Conservation (phyloP, 2,888 invertebrate genomes). For the Ypsolopha scabrella region DNA sequence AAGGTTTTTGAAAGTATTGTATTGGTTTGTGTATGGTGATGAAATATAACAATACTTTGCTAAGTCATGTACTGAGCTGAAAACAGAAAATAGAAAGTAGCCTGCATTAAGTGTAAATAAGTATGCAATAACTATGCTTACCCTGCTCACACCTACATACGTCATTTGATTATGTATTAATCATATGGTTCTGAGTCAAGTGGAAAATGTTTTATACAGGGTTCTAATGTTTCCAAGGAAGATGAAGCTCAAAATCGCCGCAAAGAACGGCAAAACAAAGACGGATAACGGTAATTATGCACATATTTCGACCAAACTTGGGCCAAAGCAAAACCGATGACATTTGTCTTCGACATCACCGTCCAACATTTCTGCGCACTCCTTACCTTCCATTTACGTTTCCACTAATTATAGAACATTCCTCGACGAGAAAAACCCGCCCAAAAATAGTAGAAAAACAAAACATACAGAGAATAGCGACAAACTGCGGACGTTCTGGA, state of each 20-base stretch:
- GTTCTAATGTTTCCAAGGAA: conserved; percentile 7
- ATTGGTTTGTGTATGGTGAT: too few species aligned
- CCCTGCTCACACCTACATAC: too few species aligned
- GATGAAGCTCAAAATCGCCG: conserved; percentile 9
- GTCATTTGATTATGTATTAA: not conserved
- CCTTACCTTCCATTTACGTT: conserved; percentile 42
- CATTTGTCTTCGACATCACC: conserved; percentile 1
- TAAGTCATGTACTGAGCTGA: too few species aligned
- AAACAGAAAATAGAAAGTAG: too few species aligned
- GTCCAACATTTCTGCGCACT: conserved; percentile 29
- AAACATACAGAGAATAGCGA: conserved; percentile 51
- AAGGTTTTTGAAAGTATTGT: too few species aligned
- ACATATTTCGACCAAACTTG: conserved; percentile 1
- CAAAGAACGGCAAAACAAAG: conserved; percentile 11
- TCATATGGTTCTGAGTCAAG: conserved; percentile 1
- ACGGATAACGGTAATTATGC: conserved; percentile 11
- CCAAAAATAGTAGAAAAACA: conserved; percentile 64
- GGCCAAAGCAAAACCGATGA: conserved; percentile 6
- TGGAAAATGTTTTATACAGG: not conserved
- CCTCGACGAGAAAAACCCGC: conserved; percentile 59
- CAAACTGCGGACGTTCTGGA: conserved; percentile 59
- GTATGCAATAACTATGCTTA: too few species aligned
- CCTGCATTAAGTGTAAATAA: too few species aligned
- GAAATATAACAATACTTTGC: too few species aligned
- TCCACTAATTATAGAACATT: conserved; percentile 65